Evolutionary conservation across 2,797 vertebrate species (phyloP), one percentile per base, ranked within the genome.

Genomic region (Enteromius afrohamiltoni): DNA sequence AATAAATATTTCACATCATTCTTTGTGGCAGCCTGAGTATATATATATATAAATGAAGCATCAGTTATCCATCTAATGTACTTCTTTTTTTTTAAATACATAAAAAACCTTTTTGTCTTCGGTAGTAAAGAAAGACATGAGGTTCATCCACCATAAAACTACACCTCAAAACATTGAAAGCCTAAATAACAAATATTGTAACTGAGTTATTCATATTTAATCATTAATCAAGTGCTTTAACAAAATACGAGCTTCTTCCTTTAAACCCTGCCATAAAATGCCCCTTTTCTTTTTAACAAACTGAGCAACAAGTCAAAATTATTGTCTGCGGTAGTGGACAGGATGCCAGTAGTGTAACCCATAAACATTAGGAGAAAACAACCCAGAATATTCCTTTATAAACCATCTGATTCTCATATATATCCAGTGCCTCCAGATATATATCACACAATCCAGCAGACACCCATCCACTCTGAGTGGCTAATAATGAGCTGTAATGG

Each of bases 401-500:
- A n/a, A 42, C 11, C 10, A 1, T 23, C 4, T 42, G n/a, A 73
- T 73, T 17, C 45, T 51, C 26, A 73, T 51, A 10, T 17, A 40
- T 60, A 40, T 23, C 53, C 0, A 1, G 1, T 67, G n/a, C 31
- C 45, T n/a, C 77, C 13, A 17, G 10, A 77, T 45, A 76, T 40
- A 77, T 26, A 76, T 6, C 34, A 26, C 34, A 45, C 9, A 34
- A n/a, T 45, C 7, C 37, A 77, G n/a, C 60, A 78, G 31, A 37
- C n/a, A 70, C 31, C 58, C 51, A 60, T 60, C 26, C 51, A 76
- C 45, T 34, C 45, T 79, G 62, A 67, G 47, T 9, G 11, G 64
- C 64, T 55, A 70, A 69, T 70, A 55, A 69, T 67, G 67, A 69
- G 31, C 51, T 42, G 53, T 80, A 45, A 86, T 70, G 85, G 84